Base-by-base conservation (phyloP, 2,113 vertebrate genomes). In the Podocnemis expansa region DNA sequence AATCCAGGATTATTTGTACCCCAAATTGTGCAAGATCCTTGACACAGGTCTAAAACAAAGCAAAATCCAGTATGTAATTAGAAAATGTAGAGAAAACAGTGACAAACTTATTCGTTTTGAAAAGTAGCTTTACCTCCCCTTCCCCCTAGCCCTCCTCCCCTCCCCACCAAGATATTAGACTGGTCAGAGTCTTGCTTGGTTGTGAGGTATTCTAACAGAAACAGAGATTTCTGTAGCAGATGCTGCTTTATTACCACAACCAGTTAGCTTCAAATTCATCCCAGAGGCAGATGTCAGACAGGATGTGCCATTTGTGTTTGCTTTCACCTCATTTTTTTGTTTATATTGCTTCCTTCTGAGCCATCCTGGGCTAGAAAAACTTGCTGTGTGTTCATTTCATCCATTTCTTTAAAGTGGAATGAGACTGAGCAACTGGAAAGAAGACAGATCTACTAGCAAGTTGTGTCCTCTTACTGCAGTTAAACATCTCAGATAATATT, bases 401-500 rank as follows among this genome's bases (percentile, higher is more conserved):
- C 41, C 38, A 73, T 73, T 75, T 43, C 24, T 38, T 75, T 75
- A 24, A 19, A 75, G 70, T 25, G 24, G 70, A 75, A 43, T 41
- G 70, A 41, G 70, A 75, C 38, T 75, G 38, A 43, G 38, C 38
- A 75, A 41, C 16, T 76, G 38, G 25, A 45, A 27, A 45, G 38
- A 29, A 75, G 45, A 45, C 41, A 13, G 22, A 25, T 76, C 12
- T 45, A 14, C 41, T 14, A 43, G 25, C 73, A 45, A 76, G 38
- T 6, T 43, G 38, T 19, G 25, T 45, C 41, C 24, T 76, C 27
- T 45, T 25, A 43, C 41, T 76, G 38, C 11, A 38, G 10, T 6
- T 31, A 55, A 22, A 34, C 0, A 0, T 9, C 76, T 27, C 0
- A 0, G 12, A 76, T 0, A 51, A 56, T 14, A 80, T 47, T 49